phyloP scores from a whole-genome alignment of 2,113 vertebrate genomes.

The Limanda limanda region DNA sequence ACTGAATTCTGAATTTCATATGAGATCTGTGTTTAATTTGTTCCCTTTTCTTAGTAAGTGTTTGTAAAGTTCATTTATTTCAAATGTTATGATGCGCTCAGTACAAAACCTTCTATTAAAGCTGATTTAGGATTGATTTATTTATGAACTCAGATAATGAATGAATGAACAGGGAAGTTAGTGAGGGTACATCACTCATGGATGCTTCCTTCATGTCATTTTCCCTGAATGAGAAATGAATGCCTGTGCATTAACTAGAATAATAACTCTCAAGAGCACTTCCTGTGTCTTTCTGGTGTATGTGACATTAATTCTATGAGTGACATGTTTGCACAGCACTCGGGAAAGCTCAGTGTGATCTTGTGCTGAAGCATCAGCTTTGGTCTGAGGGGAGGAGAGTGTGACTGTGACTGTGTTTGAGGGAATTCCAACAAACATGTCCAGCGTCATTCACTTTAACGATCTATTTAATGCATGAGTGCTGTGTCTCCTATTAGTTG shows the following conservation, averaged over 20 bases:
- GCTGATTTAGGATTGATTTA: constrained; percentile 34
- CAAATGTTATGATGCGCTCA: not conserved
- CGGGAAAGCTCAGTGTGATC: not conserved
- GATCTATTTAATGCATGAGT: constrained; percentile 22
- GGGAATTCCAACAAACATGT: constrained; percentile 35
- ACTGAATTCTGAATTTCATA: not conserved
- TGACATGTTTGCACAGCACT: constrained; percentile 8
- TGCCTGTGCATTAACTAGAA: not conserved
- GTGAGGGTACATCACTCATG: not conserved
- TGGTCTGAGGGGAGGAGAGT: constrained; percentile 16
- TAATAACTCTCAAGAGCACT: not conserved
- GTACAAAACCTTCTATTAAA: constrained; percentile 12
- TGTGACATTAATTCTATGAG: constrained; percentile 3
- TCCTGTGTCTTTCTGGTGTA: not conserved
- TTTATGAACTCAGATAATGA: constrained; percentile 30
- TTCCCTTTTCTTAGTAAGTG: not conserved
- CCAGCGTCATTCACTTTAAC: constrained; percentile 33
- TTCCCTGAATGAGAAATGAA: not conserved
- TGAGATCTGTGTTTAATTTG: not conserved
- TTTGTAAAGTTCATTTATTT: not conserved
- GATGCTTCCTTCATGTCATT: not conserved
- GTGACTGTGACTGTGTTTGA: constrained; percentile 37
- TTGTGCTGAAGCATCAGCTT: constrained; percentile 11
- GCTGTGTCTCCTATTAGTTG: constrained; percentile 50
- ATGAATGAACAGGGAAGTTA: constrained; percentile 13